Conservation (phyloP, 2,797 vertebrate species). For the Graptemys geographica region DNA sequence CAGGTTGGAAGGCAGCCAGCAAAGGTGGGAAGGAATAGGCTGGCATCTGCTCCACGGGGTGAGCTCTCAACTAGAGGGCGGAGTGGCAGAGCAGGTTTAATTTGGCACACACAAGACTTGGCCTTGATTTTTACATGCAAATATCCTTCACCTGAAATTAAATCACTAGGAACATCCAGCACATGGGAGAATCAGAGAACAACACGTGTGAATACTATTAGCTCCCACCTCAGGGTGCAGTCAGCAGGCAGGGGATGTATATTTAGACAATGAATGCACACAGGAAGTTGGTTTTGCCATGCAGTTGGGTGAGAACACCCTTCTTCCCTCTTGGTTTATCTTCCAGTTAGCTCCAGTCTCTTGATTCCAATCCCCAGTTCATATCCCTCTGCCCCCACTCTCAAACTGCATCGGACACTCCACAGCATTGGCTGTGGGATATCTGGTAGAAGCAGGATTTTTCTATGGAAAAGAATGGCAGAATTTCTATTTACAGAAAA, state of each 20-base stretch:
- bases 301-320: neutral
- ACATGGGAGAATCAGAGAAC: neutral
- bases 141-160: neutral
- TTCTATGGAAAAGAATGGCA: neutral
- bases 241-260: neutral
- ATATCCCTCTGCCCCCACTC: rapidly evolving
- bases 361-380: neutral
- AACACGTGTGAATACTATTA: neutral
- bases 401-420: neutral
- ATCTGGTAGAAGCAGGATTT: neutral
- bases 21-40: neutral
- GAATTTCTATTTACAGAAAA: neutral
- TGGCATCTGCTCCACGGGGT: neutral
- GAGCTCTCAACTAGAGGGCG: conserved; percentile 10
- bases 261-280: neutral
- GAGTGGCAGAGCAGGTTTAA: conserved; percentile 51
- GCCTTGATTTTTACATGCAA: neutral
- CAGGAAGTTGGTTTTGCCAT: neutral
- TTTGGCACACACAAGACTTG: neutral
- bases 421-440: neutral
- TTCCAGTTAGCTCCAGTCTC: neutral
- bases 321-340: neutral
- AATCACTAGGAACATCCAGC: conserved; percentile 8
- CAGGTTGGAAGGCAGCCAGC: neutral
- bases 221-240: neutral